These are phyloP conservation scores for Oreotrochilus melanogaster DNA, from an alignment of 2,113 vertebrate species.

Conservation along the genomic window DNA sequence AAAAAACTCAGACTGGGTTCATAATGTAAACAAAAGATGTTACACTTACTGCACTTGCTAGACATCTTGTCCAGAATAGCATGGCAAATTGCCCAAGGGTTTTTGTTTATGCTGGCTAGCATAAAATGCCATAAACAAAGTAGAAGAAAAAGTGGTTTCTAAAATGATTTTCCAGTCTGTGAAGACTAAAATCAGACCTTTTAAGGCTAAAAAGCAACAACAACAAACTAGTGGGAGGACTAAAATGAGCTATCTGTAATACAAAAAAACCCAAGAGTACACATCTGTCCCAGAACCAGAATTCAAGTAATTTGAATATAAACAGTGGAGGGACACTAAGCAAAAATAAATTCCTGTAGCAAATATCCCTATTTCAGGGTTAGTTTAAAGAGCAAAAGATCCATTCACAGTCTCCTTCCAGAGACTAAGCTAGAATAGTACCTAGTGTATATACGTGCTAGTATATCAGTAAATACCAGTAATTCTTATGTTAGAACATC, in stretches of 20 bases:
- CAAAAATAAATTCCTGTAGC: background rate
- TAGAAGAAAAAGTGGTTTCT: slow-evolving; percentile 5
- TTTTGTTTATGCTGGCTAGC: slow-evolving; percentile 16
- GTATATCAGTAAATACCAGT: background rate
- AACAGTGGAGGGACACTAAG: background rate
- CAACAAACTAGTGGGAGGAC: background rate
- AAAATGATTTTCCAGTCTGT: background rate
- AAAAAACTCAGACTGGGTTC: background rate
- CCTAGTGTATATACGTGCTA: background rate
- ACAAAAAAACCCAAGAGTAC: background rate
- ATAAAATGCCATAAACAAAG: slow-evolving; percentile 9
- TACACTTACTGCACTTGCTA: slow-evolving; percentile 12
- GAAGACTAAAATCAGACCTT: background rate
- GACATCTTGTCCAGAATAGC: slow-evolving; percentile 1
- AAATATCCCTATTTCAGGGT: background rate
- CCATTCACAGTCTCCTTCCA: background rate
- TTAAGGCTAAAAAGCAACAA: background rate
- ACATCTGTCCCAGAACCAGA: background rate
- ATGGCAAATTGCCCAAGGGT: background rate
- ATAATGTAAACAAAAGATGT: background rate
- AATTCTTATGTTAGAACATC: background rate
- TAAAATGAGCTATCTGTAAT: background rate
- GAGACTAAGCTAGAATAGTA: background rate
- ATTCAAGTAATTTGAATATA: background rate
- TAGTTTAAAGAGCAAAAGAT: background rate